A percentile compares a stretch with the other conserved stretches of the same genome.
Evolutionary conservation across 1,140 invertebrate species (phyloP).

Genomic region (Tetramorium parvispinum): DNA sequence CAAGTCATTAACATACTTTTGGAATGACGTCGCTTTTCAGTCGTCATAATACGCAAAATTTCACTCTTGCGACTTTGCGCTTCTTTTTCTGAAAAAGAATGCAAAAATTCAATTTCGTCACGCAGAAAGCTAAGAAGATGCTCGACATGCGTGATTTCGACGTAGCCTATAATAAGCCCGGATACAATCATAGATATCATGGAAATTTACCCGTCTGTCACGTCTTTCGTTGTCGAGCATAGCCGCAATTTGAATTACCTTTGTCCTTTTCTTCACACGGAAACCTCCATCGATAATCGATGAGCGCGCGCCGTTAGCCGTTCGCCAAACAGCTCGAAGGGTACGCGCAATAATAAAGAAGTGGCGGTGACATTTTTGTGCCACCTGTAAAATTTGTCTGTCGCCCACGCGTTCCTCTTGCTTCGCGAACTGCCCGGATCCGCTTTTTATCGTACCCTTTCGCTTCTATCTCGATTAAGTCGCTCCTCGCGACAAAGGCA

Average conservation of each 20-base stretch:
- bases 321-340: slow-evolving; percentile 42
- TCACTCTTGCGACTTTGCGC: background rate
- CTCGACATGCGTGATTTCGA: background rate
- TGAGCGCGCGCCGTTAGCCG: slow-evolving; percentile 47
- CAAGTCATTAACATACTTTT: background rate
- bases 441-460: slow-evolving; percentile 19
- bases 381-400: slow-evolving; percentile 41
- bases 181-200: slow-evolving; percentile 30
- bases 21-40: background rate
- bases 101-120: background rate
- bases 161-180: background rate
- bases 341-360: slow-evolving; percentile 56
- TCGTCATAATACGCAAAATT: background rate
- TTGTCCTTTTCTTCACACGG: slow-evolving; percentile 63
- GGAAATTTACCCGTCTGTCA: slow-evolving; percentile 59
- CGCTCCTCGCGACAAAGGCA: slow-evolving; percentile 25
- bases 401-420: slow-evolving; percentile 32
- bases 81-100: background rate
- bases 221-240: slow-evolving; percentile 43
- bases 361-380: background rate
- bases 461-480: slow-evolving; percentile 43
- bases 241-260: slow-evolving; percentile 63
- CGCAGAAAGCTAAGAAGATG: background rate
- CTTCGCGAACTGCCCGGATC: background rate
- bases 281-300: slow-evolving; percentile 64